Conservation (phyloP, 30 jellyfish, hydroid and myxozoan species). For the Sanderia malayensis region DNA sequence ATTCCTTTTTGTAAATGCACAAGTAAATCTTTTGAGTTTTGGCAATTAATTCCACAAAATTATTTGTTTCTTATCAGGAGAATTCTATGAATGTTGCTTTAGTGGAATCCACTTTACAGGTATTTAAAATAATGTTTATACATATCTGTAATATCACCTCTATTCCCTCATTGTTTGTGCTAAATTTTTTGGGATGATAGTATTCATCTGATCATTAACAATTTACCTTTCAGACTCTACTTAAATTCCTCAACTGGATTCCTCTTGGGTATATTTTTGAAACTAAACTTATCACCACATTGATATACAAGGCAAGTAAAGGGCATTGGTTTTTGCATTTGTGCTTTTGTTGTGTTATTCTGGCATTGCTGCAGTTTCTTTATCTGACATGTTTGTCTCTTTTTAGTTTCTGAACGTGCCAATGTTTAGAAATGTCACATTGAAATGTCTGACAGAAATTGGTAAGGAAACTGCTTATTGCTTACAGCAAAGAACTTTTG, state of each 20-base stretch:
- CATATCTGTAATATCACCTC: too few species aligned
- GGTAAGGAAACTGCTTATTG: too few species aligned
- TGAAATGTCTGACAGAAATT: conserved; percentile 94
- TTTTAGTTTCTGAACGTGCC: conserved; percentile 92
- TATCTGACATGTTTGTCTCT: conserved; percentile 24
- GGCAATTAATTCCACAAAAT: too few species aligned
- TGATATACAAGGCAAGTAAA: conserved; percentile 84
- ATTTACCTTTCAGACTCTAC: conserved; percentile 67
- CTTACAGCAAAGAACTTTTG: too few species aligned
- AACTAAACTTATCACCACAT: conserved; percentile 89
- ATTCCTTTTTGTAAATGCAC: too few species aligned
- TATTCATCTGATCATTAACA: too few species aligned
- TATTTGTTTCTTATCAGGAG: conserved; percentile 46
- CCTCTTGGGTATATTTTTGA: conserved; percentile 98
- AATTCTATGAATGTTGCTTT: conserved; percentile 93
- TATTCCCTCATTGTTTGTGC: too few species aligned
- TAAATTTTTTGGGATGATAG: too few species aligned
- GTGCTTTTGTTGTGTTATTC: conserved; percentile 11
- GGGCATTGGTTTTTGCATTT: not conserved
- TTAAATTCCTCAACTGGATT: conserved; percentile 91
- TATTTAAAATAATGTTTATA: too few species aligned
- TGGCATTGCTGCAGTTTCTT: not conserved
- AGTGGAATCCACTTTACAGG: conserved; percentile 97
- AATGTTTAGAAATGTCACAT: conserved; percentile 95
- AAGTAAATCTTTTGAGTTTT: too few species aligned